Base-by-base conservation (phyloP, 2,888 invertebrate species). In the Dynastes tityus region DNA sequence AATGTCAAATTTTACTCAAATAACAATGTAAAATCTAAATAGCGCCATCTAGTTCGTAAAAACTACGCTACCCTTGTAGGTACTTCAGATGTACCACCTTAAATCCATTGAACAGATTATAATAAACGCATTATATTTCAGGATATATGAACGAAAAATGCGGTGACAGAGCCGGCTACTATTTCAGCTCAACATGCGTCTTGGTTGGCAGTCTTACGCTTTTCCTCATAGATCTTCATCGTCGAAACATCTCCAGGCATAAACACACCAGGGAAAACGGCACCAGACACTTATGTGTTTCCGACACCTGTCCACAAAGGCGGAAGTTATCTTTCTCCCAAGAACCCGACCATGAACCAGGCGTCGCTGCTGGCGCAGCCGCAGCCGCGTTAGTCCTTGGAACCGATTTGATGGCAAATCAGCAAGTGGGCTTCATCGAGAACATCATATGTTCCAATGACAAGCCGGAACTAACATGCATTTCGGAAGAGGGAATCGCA, bases 401-500 rank as follows among this genome's bases (percentile, higher is more conserved):
- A 85, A 88, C 90, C 0, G 90, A 91, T 77, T 81, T 90, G 63
- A 88, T 88, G 0, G 85, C 85, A 2, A 87, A 87, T 73, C 87
- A 87, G 79, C 86, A 81, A 75, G 74, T 77, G 4, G 91, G 82
- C 88, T 91, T 82, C 88, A 91, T 82, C 87, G 91, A 82, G 86
- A 90, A 85, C 89, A 90, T 90, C 83, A 90, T 87, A 79, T 85
- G 86, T 74, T 87, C 88, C 29, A 88, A 87, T 22, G 92, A 94
- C 87, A 92, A 92, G 79, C 93, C 94, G 1, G 95, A 95, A 88
- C 90, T 96, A 81, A 95, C 95, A 13, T 95, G 95, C 88, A 95
- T 95, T 87, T 95, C 95, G 68, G 96, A 96, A 88, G 96, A 96
- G 86, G 95, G 95, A 37, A 94, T 95, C 73, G 93, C 95, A 0